Evolutionary conservation across 2,888 invertebrate genomes (phyloP), one percentile per base, ranked within the genome.

Genomic region (Dorcus parallelipipedus): DNA sequence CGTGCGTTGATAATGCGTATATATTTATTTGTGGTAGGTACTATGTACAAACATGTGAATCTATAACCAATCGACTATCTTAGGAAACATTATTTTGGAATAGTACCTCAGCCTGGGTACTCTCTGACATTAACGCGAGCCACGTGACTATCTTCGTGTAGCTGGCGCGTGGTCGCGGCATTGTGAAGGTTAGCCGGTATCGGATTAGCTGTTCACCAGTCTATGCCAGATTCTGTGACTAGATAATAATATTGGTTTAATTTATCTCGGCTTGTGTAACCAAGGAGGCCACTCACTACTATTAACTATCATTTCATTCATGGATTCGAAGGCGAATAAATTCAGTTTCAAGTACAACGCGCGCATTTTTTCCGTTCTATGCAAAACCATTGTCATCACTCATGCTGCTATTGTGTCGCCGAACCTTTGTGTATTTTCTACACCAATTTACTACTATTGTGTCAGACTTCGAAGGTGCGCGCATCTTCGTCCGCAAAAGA

Each of bases 101-200:
- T 33, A 33, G 26, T 33, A 6, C 26, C 26, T 33, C 26, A 4
- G 26, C 23, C 9, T 23, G 10, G 45, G 20, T 45, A 45, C 3
- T 23, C 45, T 45, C n/a, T 20, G 45, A 23, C 45, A 9, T 23
- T 45, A 9, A 45, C 8, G 45, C 45, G 17, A 20, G 49, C 40
- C 56, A 52, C 53, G 57, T 52, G 57, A 43, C 33, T 47, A 10
- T 41, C 9, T 45, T 45, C 14, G 45, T 45, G 14, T 45, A 45
- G 23, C 69, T 65, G 70, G 69, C 72, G 70, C 71, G 73, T 71
- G 72, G 67, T 69, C 64, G 66, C 74, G 75, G 75, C 76, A 76
- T 76, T 76, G 76, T 75, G 75, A 76, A 76, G 76, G 76, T 76
- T 73, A 76, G 75, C 76, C 69, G 73, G 75, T 63, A 40, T 57